A percentile compares a stretch with the other conserved stretches of the same genome.
Evolutionary conservation across 2,797 vertebrate species (phyloP).

Genomic region (Lindbergichthys nudifrons): DNA sequence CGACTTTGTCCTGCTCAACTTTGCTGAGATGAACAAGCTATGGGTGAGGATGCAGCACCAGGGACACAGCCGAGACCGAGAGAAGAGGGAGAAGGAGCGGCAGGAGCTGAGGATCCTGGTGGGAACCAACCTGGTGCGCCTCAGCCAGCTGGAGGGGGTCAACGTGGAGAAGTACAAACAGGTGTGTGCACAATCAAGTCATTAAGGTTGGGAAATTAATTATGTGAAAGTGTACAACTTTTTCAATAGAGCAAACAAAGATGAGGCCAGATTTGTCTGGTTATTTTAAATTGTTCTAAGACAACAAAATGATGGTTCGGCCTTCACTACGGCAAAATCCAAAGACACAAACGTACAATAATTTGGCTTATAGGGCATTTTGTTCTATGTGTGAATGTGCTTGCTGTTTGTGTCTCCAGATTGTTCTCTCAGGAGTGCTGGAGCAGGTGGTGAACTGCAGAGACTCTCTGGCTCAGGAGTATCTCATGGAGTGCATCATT

Average conservation of each 20-base stretch:
- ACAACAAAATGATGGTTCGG: not conserved
- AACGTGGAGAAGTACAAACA: conserved; percentile 98
- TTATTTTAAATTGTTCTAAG: too few relatives aligned
- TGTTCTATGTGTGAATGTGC: not conserved
- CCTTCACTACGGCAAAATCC: not conserved
- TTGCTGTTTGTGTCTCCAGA: conserved; percentile 73
- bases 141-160: conserved; percentile 97
- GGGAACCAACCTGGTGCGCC: conserved; percentile 96
- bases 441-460: conserved; percentile 99
- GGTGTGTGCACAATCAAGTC: conserved; percentile 73
- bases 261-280: too few relatives aligned
- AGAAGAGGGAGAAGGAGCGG: conserved; percentile 96
- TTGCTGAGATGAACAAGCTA: conserved; percentile 99
- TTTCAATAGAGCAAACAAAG: too few relatives aligned
- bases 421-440: conserved; percentile 94
- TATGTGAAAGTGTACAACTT: too few relatives aligned
- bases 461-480: conserved; percentile 97
- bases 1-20: conserved; percentile 98
- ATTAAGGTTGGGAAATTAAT: too few relatives aligned
- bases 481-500: conserved; percentile 99
- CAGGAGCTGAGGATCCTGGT: conserved; percentile 98
- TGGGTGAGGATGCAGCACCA: conserved; percentile 99
- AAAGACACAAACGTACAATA: not conserved
- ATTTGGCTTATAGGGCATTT: not conserved
- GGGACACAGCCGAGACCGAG: conserved; percentile 96